Base-by-base conservation (phyloP, 2,113 vertebrate species). In the Melierax canorus region DNA sequence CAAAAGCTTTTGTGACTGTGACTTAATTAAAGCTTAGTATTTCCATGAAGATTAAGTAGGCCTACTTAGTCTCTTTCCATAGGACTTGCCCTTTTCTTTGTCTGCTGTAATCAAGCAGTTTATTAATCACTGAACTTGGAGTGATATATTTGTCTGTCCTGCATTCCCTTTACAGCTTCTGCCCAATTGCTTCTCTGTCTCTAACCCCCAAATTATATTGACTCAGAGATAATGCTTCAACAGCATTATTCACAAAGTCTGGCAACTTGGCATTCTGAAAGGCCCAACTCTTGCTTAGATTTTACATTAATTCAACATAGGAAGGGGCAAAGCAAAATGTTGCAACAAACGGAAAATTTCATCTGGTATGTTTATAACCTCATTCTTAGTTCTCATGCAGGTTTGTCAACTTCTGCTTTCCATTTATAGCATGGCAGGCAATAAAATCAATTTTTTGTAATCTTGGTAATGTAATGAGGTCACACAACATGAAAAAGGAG, bases 371-470 rank as follows among this genome's bases (percentile, higher is more conserved):
- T 88, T 93, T 88, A 58, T 90, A 91, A 53, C 9, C 19, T 85
- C 27, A 13, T 75, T 94, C 68, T 89, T 91, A 58, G 62, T 94
- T 95, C 69, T 81, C 39, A 58, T 62, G 60, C 55, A 89, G 84
- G 48, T 79, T 91, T 86, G 46, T 81, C 62, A 89, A 85, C 83
- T 94, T 96, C 88, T 91, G 64, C 86, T 95, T 95, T 95, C 58
- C 32, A 26, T 85, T 95, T 92, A 59, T 75, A 89, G 27, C 20
- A 56, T 11, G 1, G 32, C 53, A 87, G 27, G 27, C 64, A 72
- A 81, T 64, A 78, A 60, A 74, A 71, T 2, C 4, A 84, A 34
- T 2, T 51, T 55, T 91, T 89, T 68, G 17, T 76, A 23, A 32
- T 73, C 53, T 66, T 55, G 14, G 22, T 73, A 64, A 34, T 0